Evolutionary conservation across 2,888 invertebrate genomes (phyloP).

Genomic region (Isotomurus palustris): DNA sequence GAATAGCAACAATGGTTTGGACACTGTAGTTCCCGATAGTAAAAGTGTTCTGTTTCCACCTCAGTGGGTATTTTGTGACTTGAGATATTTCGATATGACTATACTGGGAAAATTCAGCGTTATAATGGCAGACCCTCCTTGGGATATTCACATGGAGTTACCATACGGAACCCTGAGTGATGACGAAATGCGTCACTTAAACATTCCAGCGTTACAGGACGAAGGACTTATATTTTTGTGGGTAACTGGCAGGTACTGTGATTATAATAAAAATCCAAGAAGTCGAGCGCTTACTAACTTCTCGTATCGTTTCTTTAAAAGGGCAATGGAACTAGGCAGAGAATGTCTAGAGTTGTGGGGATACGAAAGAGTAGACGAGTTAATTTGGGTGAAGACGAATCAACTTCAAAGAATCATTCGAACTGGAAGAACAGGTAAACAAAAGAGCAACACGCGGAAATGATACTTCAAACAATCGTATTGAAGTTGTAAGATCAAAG

Average conservation of each 20-base stretch:
- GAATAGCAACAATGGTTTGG: background rate
- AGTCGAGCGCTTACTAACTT: too few relatives aligned
- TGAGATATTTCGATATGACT: conserved; percentile 85
- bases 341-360: conserved; percentile 96
- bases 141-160: conserved; percentile 99
- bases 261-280: too few relatives aligned
- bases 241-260: conserved; percentile 85
- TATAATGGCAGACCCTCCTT: conserved; percentile 98
- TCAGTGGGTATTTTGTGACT: conserved; percentile 96
- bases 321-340: conserved; percentile 92
- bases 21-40: background rate
- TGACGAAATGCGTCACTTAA: conserved; percentile 94
- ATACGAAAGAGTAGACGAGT: conserved; percentile 91
- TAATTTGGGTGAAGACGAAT: conserved; percentile 99
- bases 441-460: too few relatives aligned
- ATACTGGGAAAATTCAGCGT: conserved; percentile 95
- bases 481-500: too few relatives aligned
- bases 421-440: conserved; percentile 77
- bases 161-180: conserved; percentile 99
- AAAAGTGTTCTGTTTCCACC: conserved; percentile 57
- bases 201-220: conserved; percentile 90
- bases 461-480: too few relatives aligned
- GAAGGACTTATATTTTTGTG: conserved; percentile 94
- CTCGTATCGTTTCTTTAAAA: conserved; percentile 48
- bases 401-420: conserved; percentile 94